Conservation (phyloP, 2,888 invertebrate genomes). For the Stenoptilia bipunctidactyla region DNA sequence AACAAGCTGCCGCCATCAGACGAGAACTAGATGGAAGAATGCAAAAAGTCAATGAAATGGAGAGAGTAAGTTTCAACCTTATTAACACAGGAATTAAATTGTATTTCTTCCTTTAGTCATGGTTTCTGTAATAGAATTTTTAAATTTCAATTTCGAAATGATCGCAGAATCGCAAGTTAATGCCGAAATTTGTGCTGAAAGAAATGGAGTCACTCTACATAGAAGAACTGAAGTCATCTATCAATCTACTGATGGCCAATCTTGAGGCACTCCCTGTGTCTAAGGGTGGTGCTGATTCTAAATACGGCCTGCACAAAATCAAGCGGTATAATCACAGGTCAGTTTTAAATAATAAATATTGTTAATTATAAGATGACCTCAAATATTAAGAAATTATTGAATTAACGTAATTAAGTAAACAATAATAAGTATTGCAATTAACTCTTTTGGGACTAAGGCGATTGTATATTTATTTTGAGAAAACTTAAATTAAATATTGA, state of each 20-base stretch:
- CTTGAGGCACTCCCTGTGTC: slow-evolving; percentile 98
- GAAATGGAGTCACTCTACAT: slow-evolving; percentile 99
- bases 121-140: no score
- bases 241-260: slow-evolving; percentile 98
- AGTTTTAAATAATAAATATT: slow-evolving; percentile 40
- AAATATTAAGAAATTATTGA: no score
- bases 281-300: slow-evolving; percentile 97
- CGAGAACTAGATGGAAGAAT: slow-evolving; percentile 98
- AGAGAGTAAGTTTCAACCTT: slow-evolving; percentile 81
- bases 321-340: slow-evolving; percentile 99
- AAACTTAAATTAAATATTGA: no score
- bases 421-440: no score
- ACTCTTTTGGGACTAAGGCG: no score
- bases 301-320: slow-evolving; percentile 97
- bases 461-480: no score
- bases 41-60: slow-evolving; percentile 97
- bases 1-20: slow-evolving; percentile 99
- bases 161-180: slow-evolving; percentile 90
- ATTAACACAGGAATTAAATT: no score
- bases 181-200: slow-evolving; percentile 99
- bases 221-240: slow-evolving; percentile 97
- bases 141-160: neutral
- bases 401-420: no score
- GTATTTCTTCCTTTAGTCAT: no score
- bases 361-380: no score